Percentiles rank a stretch among this genome's conserved stretches.
phyloP scores from a whole-genome alignment of 2,888 invertebrate species.

The Isoperla grammatica region DNA sequence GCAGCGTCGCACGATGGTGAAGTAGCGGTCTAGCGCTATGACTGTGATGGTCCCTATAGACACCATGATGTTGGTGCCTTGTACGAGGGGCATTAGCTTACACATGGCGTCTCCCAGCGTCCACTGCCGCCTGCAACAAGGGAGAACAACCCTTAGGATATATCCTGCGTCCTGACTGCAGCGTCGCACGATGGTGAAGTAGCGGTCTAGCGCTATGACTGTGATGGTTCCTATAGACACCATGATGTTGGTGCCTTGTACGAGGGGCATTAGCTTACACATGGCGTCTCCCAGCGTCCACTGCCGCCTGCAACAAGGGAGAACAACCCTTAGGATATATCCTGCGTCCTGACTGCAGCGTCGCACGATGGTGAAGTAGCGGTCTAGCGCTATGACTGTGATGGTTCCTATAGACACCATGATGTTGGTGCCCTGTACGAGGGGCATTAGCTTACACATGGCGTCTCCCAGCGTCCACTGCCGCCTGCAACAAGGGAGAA shows the following conservation, averaged over 20 bases:
- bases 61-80: slow-evolving; percentile 55
- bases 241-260: slow-evolving; percentile 54
- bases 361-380: slow-evolving; percentile 45
- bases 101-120: slow-evolving; percentile 51
- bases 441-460: slow-evolving; percentile 53
- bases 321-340: too few species aligned
- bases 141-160: too few species aligned
- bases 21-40: slow-evolving; percentile 46
- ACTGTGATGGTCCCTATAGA: slow-evolving; percentile 56
- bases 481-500: too few species aligned
- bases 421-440: slow-evolving; percentile 51
- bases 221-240: slow-evolving; percentile 56
- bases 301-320: too few species aligned
- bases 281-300: slow-evolving; percentile 52
- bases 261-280: slow-evolving; percentile 52
- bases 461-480: slow-evolving; percentile 51
- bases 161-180: slow-evolving; percentile 30
- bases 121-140: slow-evolving; percentile 50
- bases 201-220: slow-evolving; percentile 48
- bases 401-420: slow-evolving; percentile 57
- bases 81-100: slow-evolving; percentile 50
- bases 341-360: slow-evolving; percentile 31
- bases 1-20: slow-evolving; percentile 43
- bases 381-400: slow-evolving; percentile 49
- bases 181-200: slow-evolving; percentile 44